Evolutionary conservation across 35 echinoderm and acorn worm genomes (phyloP).

Genomic region (Amphiura filiformis): DNA sequence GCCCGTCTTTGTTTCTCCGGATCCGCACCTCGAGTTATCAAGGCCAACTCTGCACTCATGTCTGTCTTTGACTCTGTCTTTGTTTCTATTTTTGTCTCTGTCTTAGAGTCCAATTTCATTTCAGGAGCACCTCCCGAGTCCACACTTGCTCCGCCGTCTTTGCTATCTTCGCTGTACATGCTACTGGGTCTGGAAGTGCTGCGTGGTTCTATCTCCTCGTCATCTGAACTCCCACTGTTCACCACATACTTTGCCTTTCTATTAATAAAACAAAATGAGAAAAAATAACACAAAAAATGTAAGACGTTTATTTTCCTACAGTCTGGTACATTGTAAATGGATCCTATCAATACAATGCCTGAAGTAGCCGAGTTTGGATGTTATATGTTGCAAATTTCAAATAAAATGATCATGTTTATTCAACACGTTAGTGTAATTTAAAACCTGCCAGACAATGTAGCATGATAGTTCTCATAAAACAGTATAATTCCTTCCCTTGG

Average conservation of each 20-base stretch:
- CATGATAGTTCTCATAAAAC: not conserved
- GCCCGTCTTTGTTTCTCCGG: slow-evolving; percentile 20
- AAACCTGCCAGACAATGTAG: not conserved
- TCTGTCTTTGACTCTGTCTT: slow-evolving; percentile 14
- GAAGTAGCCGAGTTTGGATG: not conserved
- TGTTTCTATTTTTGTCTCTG: too few species aligned
- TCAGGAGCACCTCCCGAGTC: slow-evolving; percentile 30
- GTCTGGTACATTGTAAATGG: not conserved
- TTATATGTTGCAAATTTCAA: not conserved
- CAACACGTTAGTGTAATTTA: not conserved
- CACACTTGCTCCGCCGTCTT: slow-evolving; percentile 52
- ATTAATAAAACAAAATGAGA: not conserved
- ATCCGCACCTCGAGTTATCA: not conserved
- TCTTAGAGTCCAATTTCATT: not conserved
- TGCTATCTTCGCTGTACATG: slow-evolving; percentile 89
- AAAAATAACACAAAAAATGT: not conserved
- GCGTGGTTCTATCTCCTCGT: slow-evolving; percentile 44
- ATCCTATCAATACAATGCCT: not conserved
- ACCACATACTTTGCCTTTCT: slow-evolving; percentile 60
- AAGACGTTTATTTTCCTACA: too few species aligned
- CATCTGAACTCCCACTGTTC: slow-evolving; percentile 56
- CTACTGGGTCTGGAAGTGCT: slow-evolving; percentile 69
- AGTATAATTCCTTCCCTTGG: not conserved
- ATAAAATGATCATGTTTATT: not conserved
- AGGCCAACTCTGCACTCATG: slow-evolving; percentile 7